Base-by-base conservation (phyloP, 2,888 invertebrate species). In the Eucera pruinosa region DNA sequence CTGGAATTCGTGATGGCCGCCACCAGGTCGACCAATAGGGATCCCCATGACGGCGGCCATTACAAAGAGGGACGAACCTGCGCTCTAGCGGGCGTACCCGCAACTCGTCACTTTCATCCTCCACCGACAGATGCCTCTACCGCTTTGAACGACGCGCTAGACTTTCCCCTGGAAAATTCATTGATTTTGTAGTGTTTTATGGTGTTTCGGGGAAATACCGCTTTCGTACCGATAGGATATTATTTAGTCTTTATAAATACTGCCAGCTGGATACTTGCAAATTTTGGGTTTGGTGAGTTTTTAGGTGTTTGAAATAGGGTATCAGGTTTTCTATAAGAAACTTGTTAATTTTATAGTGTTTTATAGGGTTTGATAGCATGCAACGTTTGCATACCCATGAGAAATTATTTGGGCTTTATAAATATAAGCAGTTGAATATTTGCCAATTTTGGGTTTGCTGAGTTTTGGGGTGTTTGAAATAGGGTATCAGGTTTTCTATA, bases 1-100 rank as follows among this genome's bases (percentile, higher is more conserved):
- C 45, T 73, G 91, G 92, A 90, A 90, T 90, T 90, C 92, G 93
- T 92, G 91, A 94, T 94, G 94, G 94, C 94, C 91, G 93, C 92
- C 89, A 55, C 18, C 67, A 58, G 65, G 69, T 86, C 87, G 86
- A 86, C 94, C 94, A 94, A 94, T 94, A 91, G 82, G 80, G 62
- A 78, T 72, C 73, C 25, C 75, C 30, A 57, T 41, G 25, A 3
- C 60, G 73, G 88, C 91, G 84, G 91, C 92, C 91, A 92, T 92
- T 67, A 81, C 66, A 72, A 80, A 83, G 74, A 78, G 81, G 80
- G 82, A 81, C 74, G 86, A 66, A 80, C 78, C 85, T 86, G 91
- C 90, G 78, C 90, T 87, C 91, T 90, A 68, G 71, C 89, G 91
- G 89, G 57, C 70, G 81, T 81, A 72, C 48, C 65, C 81, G 48